Evolutionary conservation across 2,113 vertebrate species (phyloP).

Genomic region (Ophiodon elongatus): DNA sequence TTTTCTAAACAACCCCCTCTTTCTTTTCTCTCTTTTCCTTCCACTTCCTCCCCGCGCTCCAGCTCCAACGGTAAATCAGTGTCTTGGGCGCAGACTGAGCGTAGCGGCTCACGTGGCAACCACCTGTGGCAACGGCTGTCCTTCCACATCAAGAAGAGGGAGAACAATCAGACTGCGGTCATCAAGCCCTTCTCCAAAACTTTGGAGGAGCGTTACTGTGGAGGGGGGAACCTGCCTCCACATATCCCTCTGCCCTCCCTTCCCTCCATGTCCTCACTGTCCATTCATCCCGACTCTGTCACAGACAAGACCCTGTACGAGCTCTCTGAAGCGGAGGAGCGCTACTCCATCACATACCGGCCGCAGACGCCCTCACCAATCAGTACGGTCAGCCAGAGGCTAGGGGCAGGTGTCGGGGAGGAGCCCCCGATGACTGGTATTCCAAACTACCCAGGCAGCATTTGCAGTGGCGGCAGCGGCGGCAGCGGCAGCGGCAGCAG

Average conservation of each 20-base stretch:
- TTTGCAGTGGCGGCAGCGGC: slow-evolving; percentile 73
- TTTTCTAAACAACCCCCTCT: not conserved
- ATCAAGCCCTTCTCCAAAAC: slow-evolving; percentile 98
- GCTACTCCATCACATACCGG: slow-evolving; percentile 85
- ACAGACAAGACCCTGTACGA: slow-evolving; percentile 90
- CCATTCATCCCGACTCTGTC: slow-evolving; percentile 82
- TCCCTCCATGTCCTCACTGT: slow-evolving; percentile 73
- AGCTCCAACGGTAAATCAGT: slow-evolving; percentile 98
- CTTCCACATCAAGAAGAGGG: slow-evolving; percentile 97
- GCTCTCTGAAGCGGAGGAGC: slow-evolving; percentile 90
- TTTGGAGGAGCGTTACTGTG: slow-evolving; percentile 86
- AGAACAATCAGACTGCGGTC: slow-evolving; percentile 97
- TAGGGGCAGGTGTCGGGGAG: slow-evolving; percentile 82
- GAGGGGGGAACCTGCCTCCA: slow-evolving; percentile 73
- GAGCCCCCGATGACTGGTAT: slow-evolving; percentile 87
- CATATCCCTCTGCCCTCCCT: slow-evolving; percentile 77
- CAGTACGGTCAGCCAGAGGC: slow-evolving; percentile 91
- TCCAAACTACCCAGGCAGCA: slow-evolving; percentile 87
- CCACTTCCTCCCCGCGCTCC: slow-evolving; percentile 33
- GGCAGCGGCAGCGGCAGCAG: slow-evolving; percentile 84
- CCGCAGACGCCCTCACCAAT: slow-evolving; percentile 93
- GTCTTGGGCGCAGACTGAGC: slow-evolving; percentile 96
- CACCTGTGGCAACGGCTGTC: slow-evolving; percentile 98
- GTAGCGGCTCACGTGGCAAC: slow-evolving; percentile 90
- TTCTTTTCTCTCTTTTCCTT: not conserved